Evolutionary conservation across 2,797 vertebrate species (phyloP).

Genomic region (Dendrocincla fuliginosa): DNA sequence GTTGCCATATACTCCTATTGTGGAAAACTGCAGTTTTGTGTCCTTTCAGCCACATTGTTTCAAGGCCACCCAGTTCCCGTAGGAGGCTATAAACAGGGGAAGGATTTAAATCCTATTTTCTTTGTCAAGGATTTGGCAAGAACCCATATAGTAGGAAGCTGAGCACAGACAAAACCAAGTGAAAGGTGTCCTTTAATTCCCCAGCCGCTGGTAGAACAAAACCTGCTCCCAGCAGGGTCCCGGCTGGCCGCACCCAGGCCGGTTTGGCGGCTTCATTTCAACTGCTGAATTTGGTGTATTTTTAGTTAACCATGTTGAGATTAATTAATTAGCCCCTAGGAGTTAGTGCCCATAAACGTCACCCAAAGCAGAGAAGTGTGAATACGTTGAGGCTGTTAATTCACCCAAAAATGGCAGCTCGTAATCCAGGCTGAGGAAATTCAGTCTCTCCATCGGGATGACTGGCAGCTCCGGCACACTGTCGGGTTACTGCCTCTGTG

Average conservation of each 20-base stretch:
- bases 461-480: conserved; percentile 55
- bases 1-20: conserved; percentile 23
- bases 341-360: conserved; percentile 77
- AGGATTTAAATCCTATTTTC: conserved; percentile 76
- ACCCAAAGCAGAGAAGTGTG: conserved; percentile 77
- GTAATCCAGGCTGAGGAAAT: conserved; percentile 71
- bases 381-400: conserved; percentile 77
- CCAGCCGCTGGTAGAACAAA: conserved; percentile 74
- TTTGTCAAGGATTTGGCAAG: conserved; percentile 67
- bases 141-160: conserved; percentile 74
- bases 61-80: conserved; percentile 59
- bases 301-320: conserved; percentile 78
- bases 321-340: conserved; percentile 83
- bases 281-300: conserved; percentile 67
- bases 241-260: conserved; percentile 66
- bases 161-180: conserved; percentile 69
- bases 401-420: conserved; percentile 77
- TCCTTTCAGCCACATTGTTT: conserved; percentile 66
- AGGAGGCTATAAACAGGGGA: conserved; percentile 61
- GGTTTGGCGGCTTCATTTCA: conserved; percentile 66
- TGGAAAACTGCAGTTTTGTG: conserved; percentile 59
- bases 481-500: conserved; percentile 51
- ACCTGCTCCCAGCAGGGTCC: conserved; percentile 57
- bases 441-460: conserved; percentile 68
- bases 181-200: conserved; percentile 78